Percentiles rank a stretch among this genome's conserved stretches.
These are phyloP conservation scores for Mactra quadrangularis DNA, from an alignment of 1,140 invertebrate genomes.

Conservation along the genomic window DNA sequence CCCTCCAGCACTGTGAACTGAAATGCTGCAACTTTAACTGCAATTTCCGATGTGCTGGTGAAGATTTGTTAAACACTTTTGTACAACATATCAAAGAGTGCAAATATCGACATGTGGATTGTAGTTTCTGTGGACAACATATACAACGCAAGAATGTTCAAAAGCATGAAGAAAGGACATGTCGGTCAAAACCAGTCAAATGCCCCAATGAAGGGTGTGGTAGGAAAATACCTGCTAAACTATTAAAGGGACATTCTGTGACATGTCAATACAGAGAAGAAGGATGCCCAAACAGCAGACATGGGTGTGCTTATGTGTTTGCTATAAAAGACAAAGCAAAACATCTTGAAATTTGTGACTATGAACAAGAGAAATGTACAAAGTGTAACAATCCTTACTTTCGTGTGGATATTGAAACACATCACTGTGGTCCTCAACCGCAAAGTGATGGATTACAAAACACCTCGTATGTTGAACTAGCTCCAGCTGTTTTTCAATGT, in stretches of 20 bases:
- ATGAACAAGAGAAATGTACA: not conserved
- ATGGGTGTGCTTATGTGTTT: slow-evolving; percentile 10
- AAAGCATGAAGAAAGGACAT: slow-evolving; percentile 24
- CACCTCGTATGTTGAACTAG: not conserved
- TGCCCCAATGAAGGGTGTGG: slow-evolving; percentile 29
- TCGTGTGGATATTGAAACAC: not conserved
- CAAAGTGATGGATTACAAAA: too few species aligned
- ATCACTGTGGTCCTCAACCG: not conserved
- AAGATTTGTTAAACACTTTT: not conserved
- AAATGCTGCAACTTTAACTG: slow-evolving; percentile 18
- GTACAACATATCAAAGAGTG: slow-evolving; percentile 10
- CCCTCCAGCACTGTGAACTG: slow-evolving; percentile 22
- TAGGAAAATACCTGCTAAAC: not conserved
- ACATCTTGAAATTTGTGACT: slow-evolving; percentile 36
- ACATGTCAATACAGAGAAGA: slow-evolving; percentile 1
- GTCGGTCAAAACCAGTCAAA: not conserved
- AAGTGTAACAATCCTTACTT: not conserved
- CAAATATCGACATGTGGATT: slow-evolving; percentile 14
- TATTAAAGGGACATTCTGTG: not conserved
- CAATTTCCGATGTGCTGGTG: slow-evolving; percentile 2
- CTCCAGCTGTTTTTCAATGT: not conserved
- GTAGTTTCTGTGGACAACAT: slow-evolving; percentile 21
- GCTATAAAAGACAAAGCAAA: slow-evolving; percentile 11
- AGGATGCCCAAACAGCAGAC: not conserved
- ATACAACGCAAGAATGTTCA: slow-evolving; percentile 16